phyloP scores from a whole-genome alignment of 2,797 vertebrate species.

The Crenuchus spilurus region DNA sequence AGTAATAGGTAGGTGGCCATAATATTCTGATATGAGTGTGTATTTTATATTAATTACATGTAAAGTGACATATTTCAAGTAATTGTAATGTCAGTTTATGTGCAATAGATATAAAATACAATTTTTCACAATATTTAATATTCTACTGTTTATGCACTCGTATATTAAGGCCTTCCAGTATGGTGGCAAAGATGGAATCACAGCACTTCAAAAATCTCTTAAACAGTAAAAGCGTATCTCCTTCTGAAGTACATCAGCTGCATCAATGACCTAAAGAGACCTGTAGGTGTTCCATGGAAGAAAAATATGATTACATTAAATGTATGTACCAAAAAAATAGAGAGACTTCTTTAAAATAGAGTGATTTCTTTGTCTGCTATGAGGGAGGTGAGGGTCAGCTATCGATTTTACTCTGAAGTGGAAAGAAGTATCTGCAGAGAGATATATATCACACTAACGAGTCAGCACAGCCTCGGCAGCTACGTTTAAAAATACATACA shows the following conservation, averaged over 20 bases:
- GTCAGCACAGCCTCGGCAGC: constrained; percentile 29
- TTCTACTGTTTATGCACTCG: no score
- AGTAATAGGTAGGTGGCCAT: no score
- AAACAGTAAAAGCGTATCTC: background rate
- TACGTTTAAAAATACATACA: constrained; percentile 74
- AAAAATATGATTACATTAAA: background rate
- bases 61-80: no score
- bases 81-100: no score
- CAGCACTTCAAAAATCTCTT: no score
- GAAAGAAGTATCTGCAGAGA: background rate
- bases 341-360: background rate
- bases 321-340: background rate
- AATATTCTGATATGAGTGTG: no score
- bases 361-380: background rate
- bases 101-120: no score
- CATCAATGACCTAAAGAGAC: background rate
- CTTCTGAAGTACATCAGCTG: background rate
- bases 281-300: background rate
- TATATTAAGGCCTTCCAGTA: no score
- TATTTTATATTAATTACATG: no score
- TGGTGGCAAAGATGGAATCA: no score
- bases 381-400: background rate
- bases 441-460: constrained; percentile 24
- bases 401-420: background rate
- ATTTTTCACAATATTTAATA: no score